Percentiles rank a stretch among this genome's conserved stretches.
phyloP scores from a whole-genome alignment of 2,113 vertebrate genomes.

The Mustela lutreola region DNA sequence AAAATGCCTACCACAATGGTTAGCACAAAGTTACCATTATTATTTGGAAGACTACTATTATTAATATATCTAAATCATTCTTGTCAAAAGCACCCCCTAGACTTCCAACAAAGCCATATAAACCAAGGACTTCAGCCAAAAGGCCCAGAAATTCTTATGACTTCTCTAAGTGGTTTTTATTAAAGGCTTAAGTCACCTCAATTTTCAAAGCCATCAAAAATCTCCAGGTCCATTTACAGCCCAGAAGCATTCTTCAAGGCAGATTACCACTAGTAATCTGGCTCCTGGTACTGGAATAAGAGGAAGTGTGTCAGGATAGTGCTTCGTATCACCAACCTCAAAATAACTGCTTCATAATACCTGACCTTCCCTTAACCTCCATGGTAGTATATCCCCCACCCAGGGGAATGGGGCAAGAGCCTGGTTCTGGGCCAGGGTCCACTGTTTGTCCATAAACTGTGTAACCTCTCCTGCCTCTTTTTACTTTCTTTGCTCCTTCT shows the following conservation, averaged over 20 bases:
- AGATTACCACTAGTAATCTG: conserved; percentile 60
- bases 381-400: neutral
- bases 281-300: conserved; percentile 48
- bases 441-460: neutral
- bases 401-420: conserved; percentile 1
- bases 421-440: neutral
- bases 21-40: neutral
- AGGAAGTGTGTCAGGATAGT: conserved; percentile 43
- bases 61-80: conserved; percentile 8
- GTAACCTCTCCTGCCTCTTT: neutral
- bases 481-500: conserved; percentile 44
- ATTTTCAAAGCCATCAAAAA: conserved; percentile 63
- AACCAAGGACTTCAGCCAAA: neutral
- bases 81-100: neutral
- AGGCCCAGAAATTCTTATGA: conserved; percentile 28
- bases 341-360: conserved; percentile 77
- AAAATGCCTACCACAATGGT: conserved; percentile 9
- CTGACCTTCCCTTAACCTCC: conserved; percentile 75
- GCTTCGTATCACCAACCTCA: conserved; percentile 61
- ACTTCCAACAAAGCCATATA: conserved; percentile 43
- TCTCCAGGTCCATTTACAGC: conserved; percentile 17
- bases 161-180: conserved; percentile 25
- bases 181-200: conserved; percentile 25
- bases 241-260: conserved; percentile 7
- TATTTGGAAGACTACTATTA: conserved; percentile 29